Evolutionary conservation across 2,797 vertebrate species (phyloP).

Genomic region (Pseudomugil gertrudae): DNA sequence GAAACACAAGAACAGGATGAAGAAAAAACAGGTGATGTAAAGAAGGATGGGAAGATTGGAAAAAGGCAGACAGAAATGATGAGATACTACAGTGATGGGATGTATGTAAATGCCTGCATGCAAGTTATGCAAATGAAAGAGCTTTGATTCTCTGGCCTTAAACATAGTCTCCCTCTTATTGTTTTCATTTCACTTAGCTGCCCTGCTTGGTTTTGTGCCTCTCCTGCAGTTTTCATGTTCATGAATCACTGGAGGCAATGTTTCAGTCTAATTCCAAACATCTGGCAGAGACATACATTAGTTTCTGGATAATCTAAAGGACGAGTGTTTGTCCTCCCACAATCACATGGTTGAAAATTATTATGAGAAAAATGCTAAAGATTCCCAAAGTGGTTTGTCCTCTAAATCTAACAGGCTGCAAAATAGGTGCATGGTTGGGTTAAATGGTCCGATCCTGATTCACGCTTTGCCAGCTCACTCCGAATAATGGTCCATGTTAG

Average conservation of each 20-base stretch:
- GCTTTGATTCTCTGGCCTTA: constrained; percentile 63
- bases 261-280: constrained; percentile 25
- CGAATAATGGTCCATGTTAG: not conserved
- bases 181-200: constrained; percentile 35
- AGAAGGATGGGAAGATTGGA: constrained; percentile 63
- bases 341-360: not conserved
- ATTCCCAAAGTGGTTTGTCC: not conserved
- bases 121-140: constrained; percentile 69
- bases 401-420: too few relatives aligned
- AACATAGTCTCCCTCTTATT: constrained; percentile 47
- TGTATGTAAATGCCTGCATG: constrained; percentile 56
- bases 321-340: not conserved
- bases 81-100: constrained; percentile 63
- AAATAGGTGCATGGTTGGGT: too few relatives aligned
- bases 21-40: constrained; percentile 55
- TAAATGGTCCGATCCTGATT: too few relatives aligned
- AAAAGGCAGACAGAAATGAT: constrained; percentile 63
- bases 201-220: constrained; percentile 15
- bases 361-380: not conserved
- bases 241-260: constrained; percentile 6
- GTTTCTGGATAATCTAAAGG: not conserved
- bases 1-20: constrained; percentile 44
- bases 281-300: not conserved
- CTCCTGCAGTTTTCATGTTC: constrained; percentile 8
- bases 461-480: too few relatives aligned